A percentile compares a stretch with the other conserved stretches of the same genome.
phyloP scores from a whole-genome alignment of 1,140 invertebrate genomes.

The Palaemon carinicauda region DNA sequence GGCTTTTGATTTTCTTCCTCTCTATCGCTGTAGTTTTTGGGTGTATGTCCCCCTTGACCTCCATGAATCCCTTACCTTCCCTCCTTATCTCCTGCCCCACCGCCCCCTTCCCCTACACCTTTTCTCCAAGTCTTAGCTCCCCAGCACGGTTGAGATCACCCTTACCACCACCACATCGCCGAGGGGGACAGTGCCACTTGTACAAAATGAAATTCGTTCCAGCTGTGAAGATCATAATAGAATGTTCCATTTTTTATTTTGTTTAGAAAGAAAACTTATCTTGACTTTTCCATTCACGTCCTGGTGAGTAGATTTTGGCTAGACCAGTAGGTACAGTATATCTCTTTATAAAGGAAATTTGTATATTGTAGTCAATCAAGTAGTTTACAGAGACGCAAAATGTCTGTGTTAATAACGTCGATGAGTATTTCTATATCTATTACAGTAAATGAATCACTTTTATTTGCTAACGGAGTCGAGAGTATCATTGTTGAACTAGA shows the following conservation, averaged over 20 bases:
- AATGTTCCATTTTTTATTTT: too few relatives aligned
- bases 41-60: neutral
- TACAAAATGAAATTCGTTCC: too few relatives aligned
- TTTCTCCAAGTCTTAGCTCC: neutral
- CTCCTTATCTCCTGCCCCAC: neutral
- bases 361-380: too few relatives aligned
- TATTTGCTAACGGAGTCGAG: too few relatives aligned
- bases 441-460: too few relatives aligned
- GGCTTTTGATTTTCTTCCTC: neutral
- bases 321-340: neutral
- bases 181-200: constrained; percentile 13
- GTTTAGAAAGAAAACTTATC: neutral
- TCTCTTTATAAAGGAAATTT: too few relatives aligned
- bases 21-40: neutral
- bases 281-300: constrained; percentile 20
- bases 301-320: constrained; percentile 35
- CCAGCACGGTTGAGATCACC: too few relatives aligned
- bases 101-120: neutral
- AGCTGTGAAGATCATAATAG: too few relatives aligned
- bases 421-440: too few relatives aligned
- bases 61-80: neutral
- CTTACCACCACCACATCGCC: neutral
- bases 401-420: too few relatives aligned
- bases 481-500: too few relatives aligned
- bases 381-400: too few relatives aligned